Evolutionary conservation across 2,797 vertebrate species (phyloP), one percentile per base, ranked within the genome.

Genomic region (Crax fasciolata): DNA sequence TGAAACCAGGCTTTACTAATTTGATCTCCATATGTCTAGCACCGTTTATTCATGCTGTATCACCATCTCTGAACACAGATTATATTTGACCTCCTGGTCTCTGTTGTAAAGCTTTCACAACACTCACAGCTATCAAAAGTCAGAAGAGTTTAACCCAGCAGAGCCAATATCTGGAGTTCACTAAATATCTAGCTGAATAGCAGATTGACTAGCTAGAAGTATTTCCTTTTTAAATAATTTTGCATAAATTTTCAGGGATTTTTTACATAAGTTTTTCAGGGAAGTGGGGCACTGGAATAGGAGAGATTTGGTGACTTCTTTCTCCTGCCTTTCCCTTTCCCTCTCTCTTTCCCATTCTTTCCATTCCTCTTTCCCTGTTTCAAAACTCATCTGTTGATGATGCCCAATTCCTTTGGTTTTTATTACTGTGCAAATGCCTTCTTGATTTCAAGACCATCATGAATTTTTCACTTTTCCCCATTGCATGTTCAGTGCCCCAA

Each of bases 1-100:
- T 1, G 1, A 94, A 91, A 55, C 84, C 65, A 62, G 20, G 89
- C 90, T 89, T 92, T 44, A 13, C 90, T 96, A 92, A 96, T 96
- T 81, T 84, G 51, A 93, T 96, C 90, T 91, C 78, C 65, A 3
- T 85, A 27, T 4, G 87, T 91, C 92, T 87, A 87, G 87, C 90
- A 65, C 84, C 44, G 3, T 80, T 91, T 80, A 51, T 38, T 80
- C 75, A 7, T 59, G 90, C 75, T 70, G 57, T 80, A 52, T 30
- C 81, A 48, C 75, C 78, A 57, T 18, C 81, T 68, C 84, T 25
- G 54, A 87, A 2, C 24, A 3, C 1, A 54, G 84, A 55, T 68
- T 10, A 21, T 6, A 49, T 1, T 11, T 70, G 82, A 93, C 78
- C 88, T 71, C 86, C 41, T 46, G 28, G 61, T 73, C 70, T 83